These are phyloP conservation scores for Clepsis dumicolana DNA, from an alignment of 2,888 invertebrate genomes.

Conservation along the genomic window DNA sequence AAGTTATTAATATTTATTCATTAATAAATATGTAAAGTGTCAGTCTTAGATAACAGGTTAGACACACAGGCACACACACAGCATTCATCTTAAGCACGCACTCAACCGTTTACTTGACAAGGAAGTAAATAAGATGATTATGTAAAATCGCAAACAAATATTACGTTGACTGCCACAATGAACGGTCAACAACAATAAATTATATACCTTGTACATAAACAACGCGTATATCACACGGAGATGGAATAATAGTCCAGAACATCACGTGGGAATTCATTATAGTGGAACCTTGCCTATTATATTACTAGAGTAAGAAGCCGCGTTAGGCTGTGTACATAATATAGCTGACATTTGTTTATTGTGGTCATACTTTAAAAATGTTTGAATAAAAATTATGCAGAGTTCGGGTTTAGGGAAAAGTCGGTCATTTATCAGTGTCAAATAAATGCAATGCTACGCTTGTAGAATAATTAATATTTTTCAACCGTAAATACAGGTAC, in stretches of 20 bases:
- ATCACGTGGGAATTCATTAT: slow-evolving; percentile 14
- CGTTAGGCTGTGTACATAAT: not conserved
- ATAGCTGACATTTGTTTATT: not conserved
- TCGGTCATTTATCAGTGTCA: not conserved
- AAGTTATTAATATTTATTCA: not conserved
- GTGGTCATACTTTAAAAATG: not conserved
- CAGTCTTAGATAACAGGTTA: not conserved
- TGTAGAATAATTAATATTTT: too few relatives aligned
- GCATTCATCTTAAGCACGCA: not conserved
- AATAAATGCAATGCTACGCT: not conserved
- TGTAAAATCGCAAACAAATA: slow-evolving; percentile 10
- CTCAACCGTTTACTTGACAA: not conserved
- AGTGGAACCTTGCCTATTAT: slow-evolving; percentile 17
- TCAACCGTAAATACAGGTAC: too few relatives aligned
- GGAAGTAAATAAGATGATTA: slow-evolving; percentile 8
- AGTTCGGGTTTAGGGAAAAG: not conserved
- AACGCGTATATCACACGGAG: not conserved
- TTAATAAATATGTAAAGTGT: not conserved
- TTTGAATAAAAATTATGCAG: not conserved
- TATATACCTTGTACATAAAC: not conserved
- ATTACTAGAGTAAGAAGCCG: not conserved
- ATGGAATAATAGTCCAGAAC: not conserved
- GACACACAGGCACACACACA: not conserved
- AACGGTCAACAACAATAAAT: slow-evolving; percentile 8
- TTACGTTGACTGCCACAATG: not conserved